These are phyloP conservation scores for Macrosoma leucophasiata DNA, from an alignment of 2,888 invertebrate species.

Conservation along the genomic window DNA sequence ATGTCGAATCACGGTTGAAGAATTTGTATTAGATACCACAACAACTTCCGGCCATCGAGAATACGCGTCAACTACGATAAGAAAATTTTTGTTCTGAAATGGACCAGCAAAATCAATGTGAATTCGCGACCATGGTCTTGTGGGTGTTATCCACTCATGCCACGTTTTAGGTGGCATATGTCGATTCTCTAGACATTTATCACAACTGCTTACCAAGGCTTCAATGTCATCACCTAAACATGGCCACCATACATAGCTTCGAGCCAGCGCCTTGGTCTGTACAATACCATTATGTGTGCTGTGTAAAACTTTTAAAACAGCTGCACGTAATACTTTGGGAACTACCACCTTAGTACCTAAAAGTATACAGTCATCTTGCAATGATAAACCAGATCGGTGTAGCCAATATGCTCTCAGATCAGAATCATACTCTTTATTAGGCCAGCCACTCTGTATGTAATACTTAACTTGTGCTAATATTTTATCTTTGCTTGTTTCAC, in stretches of 20 bases:
- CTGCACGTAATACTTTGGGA: slow-evolving; percentile 6
- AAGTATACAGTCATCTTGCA: slow-evolving; percentile 16
- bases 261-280: slow-evolving; percentile 20
- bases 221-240: slow-evolving; percentile 15
- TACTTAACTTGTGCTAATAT: slow-evolving; percentile 8
- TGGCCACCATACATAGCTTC: slow-evolving; percentile 23
- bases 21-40: slow-evolving; percentile 11
- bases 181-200: slow-evolving; percentile 2
- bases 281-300: slow-evolving; percentile 16
- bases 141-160: slow-evolving; percentile 15
- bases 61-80: slow-evolving; percentile 17
- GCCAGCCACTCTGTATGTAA: slow-evolving; percentile 9
- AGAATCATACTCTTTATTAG: slow-evolving; percentile 8
- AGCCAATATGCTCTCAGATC: slow-evolving; percentile 12
- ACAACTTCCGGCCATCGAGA: slow-evolving; percentile 18
- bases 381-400: slow-evolving; percentile 5
- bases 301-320: slow-evolving; percentile 15
- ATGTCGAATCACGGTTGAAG: slow-evolving; percentile 11
- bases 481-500: slow-evolving; percentile 11
- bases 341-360: slow-evolving; percentile 16
- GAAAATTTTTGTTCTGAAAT: slow-evolving; percentile 15
- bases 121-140: slow-evolving; percentile 18
- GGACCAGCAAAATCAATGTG: slow-evolving; percentile 21
- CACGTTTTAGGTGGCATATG: slow-evolving; percentile 13
- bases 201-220: not conserved